Conservation (phyloP, 2,888 invertebrate genomes). For the Alloplasta piceator region DNA sequence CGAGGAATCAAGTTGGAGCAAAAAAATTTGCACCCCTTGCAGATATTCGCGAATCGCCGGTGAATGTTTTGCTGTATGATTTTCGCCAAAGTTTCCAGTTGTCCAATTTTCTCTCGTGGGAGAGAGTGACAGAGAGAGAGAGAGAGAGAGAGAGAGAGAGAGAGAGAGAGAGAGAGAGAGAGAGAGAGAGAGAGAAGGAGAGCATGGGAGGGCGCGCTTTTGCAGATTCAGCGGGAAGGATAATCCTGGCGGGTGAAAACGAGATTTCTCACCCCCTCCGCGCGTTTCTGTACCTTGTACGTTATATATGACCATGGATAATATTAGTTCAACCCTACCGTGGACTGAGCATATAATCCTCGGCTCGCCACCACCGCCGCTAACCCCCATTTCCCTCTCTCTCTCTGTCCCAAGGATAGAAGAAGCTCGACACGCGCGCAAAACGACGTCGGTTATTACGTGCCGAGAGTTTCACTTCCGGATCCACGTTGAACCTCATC, state of each 20-base stretch:
- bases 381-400: conserved; percentile 11
- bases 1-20: conserved; percentile 11
- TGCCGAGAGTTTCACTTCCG: conserved; percentile 52
- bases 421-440: conserved; percentile 42
- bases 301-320: conserved; percentile 60
- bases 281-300: conserved; percentile 46
- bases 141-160: background rate
- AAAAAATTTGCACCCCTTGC: conserved; percentile 46
- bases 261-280: conserved; percentile 38
- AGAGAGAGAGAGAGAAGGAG: background rate
- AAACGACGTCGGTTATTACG: conserved; percentile 46
- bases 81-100: conserved; percentile 10
- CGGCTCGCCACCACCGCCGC: conserved; percentile 50
- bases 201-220: conserved; percentile 48
- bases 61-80: too few species aligned
- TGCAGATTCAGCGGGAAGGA: conserved; percentile 56
- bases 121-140: too few species aligned
- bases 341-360: conserved; percentile 64
- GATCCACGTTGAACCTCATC: conserved; percentile 33
- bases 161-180: background rate
- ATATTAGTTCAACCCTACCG: conserved; percentile 64
- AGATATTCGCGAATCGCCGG: background rate
- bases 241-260: conserved; percentile 56
- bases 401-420: conserved; percentile 32
- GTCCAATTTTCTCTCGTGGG: conserved; percentile 21